Conservation (phyloP, 64 coral and sea anemone genomes). For the Catalaphyllia jardinei region DNA sequence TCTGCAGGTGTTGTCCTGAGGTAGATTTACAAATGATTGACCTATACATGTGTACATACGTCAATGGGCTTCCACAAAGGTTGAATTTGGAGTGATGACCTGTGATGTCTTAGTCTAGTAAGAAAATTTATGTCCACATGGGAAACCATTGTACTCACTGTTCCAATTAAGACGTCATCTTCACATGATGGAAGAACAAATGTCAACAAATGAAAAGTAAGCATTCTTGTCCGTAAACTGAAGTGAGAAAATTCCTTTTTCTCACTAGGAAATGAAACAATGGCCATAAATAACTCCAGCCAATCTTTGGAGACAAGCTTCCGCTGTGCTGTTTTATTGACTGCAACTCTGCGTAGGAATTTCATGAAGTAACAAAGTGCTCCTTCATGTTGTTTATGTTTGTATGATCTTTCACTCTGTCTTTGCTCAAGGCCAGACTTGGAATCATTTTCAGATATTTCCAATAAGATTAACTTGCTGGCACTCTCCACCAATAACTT, state of each 20-base stretch:
- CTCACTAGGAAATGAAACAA: constrained; percentile 47
- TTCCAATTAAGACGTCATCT: constrained; percentile 49
- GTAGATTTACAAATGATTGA: too few relatives aligned
- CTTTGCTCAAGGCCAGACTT: neutral
- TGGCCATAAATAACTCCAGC: constrained; percentile 64
- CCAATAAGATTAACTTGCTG: constrained; percentile 4
- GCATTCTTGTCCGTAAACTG: constrained; percentile 70
- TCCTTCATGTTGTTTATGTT: constrained; percentile 65
- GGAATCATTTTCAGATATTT: neutral
- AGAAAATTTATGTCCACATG: neutral
- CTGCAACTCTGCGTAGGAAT: constrained; percentile 69
- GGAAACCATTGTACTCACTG: constrained; percentile 30
- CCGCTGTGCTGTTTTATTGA: constrained; percentile 10
- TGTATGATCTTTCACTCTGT: constrained; percentile 26
- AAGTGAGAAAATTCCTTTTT: constrained; percentile 48
- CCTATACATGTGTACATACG: too few relatives aligned
- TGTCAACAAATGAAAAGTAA: constrained; percentile 72
- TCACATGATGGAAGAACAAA: constrained; percentile 71
- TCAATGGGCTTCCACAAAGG: too few relatives aligned
- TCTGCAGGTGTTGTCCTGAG: too few relatives aligned
- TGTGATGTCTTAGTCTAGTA: too few relatives aligned
- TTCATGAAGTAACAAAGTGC: constrained; percentile 85
- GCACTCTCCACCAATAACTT: constrained; percentile 40
- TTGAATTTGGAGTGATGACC: too few relatives aligned
- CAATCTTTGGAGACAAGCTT: constrained; percentile 74